Base-by-base conservation (phyloP, 2,888 invertebrate species). In the Noctua pronuba region DNA sequence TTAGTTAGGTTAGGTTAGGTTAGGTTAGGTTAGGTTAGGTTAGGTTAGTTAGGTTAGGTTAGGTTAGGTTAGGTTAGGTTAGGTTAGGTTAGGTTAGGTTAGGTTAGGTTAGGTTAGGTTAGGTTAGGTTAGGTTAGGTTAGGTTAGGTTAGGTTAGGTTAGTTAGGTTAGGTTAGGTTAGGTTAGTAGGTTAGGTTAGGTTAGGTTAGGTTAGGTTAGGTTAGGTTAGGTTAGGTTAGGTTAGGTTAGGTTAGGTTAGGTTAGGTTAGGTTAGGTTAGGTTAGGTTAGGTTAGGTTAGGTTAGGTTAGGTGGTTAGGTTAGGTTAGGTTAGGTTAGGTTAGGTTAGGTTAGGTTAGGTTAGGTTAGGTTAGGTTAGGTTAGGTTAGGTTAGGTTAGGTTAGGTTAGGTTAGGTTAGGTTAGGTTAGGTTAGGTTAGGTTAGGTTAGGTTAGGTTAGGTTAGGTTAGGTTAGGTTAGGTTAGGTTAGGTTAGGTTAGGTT, bases 191-290 rank as follows among this genome's bases (percentile, higher is more conserved):
- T n/a, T n/a, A n/a, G n/a, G n/a, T n/a, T n/a, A n/a, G n/a, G n/a
- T n/a, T n/a, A n/a, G n/a, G n/a, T n/a, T n/a, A n/a, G n/a, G n/a
- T n/a, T n/a, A n/a, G n/a, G n/a, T n/a, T n/a, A n/a, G 69, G 72
- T 69, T 70, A 70, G 69, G 69, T 70, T 70, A 70, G 69, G 69
- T 66, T 66, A 66, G 65, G 66, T 66, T 77, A 80, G 83, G 77
- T 77, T 77, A 81, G 84, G 71, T 74, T 77, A 67, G 73, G 69
- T 78, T 74, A 75, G 73, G 79, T 74, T 78, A 74, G 81, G 80
- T 84, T 83, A 83, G 84, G 87, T 87, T 85, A 81, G 85, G 85
- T 85, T 83, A 85, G 85, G 85, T 86, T 86, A 82, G 86, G 84
- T 86, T 86, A 84, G 87, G 84, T 87, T 85, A 84, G 85, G 88